phyloP scores from a whole-genome alignment of 2,113 vertebrate species.

The Proteles cristata region DNA sequence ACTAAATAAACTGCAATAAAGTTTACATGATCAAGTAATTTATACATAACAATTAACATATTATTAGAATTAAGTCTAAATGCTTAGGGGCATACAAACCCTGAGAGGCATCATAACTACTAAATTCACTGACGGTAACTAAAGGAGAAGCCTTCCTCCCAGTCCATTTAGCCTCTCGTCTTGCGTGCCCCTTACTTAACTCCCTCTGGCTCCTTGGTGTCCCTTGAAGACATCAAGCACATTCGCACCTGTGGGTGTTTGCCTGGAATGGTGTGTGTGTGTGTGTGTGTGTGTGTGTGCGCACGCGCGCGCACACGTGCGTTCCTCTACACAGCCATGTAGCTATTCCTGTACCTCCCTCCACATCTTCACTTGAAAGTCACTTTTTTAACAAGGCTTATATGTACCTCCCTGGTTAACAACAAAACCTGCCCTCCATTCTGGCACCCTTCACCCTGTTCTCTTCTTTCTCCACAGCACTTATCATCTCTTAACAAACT shows the following conservation, averaged over 20 bases:
- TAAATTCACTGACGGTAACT: neutral
- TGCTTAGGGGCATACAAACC: neutral
- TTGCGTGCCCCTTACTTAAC: neutral
- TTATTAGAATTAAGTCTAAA: conserved; percentile 11
- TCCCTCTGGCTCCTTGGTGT: neutral
- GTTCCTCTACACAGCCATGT: neutral
- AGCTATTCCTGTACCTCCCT: neutral
- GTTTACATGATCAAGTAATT: neutral
- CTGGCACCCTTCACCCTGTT: neutral
- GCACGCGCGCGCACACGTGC: neutral
- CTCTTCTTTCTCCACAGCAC: neutral
- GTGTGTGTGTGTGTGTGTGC: no score
- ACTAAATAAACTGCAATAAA: neutral
- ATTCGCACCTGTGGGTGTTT: neutral
- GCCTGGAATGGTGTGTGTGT: neutral
- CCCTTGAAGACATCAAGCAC: neutral
- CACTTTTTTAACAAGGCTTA: neutral
- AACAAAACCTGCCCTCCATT: neutral
- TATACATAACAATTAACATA: neutral
- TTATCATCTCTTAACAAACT: neutral
- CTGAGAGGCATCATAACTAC: neutral
- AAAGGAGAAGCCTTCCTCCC: neutral
- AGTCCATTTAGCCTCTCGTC: neutral
- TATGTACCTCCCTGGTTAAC: neutral
- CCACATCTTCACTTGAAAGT: neutral